Conservation (phyloP, 2,113 vertebrate species). For the Sisor rabdophorus region DNA sequence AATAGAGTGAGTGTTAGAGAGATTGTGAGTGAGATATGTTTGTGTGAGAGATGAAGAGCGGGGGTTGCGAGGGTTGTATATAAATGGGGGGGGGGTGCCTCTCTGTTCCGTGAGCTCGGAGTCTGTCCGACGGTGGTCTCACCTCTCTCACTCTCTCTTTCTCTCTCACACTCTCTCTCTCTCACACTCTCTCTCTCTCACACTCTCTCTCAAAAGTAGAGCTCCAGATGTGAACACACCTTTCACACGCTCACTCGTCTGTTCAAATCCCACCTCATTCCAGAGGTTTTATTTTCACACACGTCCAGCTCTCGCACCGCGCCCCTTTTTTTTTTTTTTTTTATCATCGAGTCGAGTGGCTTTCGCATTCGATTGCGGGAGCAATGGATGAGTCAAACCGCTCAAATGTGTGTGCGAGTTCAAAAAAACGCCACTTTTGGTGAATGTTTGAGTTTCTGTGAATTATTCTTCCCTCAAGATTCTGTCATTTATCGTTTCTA, state of each 20-base stretch:
- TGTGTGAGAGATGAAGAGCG: neutral
- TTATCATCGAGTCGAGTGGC: neutral
- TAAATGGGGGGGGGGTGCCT: too few relatives aligned
- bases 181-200: conserved; percentile 8
- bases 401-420: too few relatives aligned
- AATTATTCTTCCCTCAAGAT: too few relatives aligned
- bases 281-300: neutral
- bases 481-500: neutral
- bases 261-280: neutral
- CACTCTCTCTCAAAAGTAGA: conserved; percentile 20
- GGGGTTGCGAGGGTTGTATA: too few relatives aligned
- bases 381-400: too few relatives aligned
- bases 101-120: conserved; percentile 19
- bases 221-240: neutral
- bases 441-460: too few relatives aligned
- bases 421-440: too few relatives aligned
- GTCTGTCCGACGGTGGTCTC: conserved; percentile 36
- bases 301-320: neutral
- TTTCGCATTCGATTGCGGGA: neutral
- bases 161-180: neutral
- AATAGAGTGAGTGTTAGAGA: neutral
- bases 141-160: conserved; percentile 1
- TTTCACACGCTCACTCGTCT: too few relatives aligned
- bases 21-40: neutral
- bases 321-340: neutral